Conservation (phyloP, 2,888 invertebrate genomes). For the Drosophila nigritarsus region DNA sequence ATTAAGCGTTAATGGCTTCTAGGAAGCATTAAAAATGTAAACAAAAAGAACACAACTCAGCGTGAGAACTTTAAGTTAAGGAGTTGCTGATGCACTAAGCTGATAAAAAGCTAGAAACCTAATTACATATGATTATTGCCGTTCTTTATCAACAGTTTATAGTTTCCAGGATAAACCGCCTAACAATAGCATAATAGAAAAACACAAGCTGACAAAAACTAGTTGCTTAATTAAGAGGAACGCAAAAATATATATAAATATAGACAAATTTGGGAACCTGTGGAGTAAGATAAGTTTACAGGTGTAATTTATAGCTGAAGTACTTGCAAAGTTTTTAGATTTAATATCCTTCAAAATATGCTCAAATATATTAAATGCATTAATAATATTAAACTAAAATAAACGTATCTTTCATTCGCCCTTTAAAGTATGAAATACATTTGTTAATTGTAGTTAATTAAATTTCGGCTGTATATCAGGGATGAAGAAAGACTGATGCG, state of each 20-base stretch:
- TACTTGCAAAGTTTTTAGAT: not conserved
- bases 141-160: not conserved
- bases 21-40: slow-evolving; percentile 30
- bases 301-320: not conserved
- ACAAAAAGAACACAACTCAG: slow-evolving; percentile 20
- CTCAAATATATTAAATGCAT: not conserved
- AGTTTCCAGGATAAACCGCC: not conserved
- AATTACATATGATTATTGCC: not conserved
- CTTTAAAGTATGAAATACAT: not conserved
- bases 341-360: not conserved
- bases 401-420: not conserved
- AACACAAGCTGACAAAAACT: no score
- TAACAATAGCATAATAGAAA: not conserved
- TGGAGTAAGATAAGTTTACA: not conserved
- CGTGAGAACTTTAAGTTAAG: slow-evolving; percentile 34
- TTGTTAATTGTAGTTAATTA: not conserved
- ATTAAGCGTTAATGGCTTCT: slow-evolving; percentile 57
- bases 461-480: no score
- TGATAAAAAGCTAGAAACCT: not conserved
- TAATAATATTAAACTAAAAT: not conserved
- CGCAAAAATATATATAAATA: no score
- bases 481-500: no score
- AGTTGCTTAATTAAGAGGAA: no score
- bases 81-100: not conserved
- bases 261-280: not conserved